Evolutionary conservation across 2,113 vertebrate genomes (phyloP).

Genomic region (zebrafish (Danio rerio)): GRCz12tu NC_133191.1:10892501-10893000

Average conservation of each 20-base stretch:
- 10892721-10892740: background rate
- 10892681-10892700: background rate
- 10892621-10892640: conserved; percentile 23
- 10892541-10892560: background rate
- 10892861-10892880: background rate
- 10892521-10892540: conserved; percentile 13
- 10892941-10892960: background rate
- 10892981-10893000: too few relatives aligned
- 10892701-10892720: background rate
- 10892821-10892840: conserved; percentile 2
- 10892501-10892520: background rate
- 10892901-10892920: background rate
- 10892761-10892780: background rate
- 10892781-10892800: background rate
- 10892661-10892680: background rate
- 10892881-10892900: background rate
- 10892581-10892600: conserved; percentile 2
- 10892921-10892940: background rate
- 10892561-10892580: conserved; percentile 37
- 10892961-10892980: too few relatives aligned
- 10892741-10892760: background rate
- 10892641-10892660: background rate
- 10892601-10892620: background rate
- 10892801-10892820: background rate
- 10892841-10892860: background rate